Evolutionary conservation across 64 coral and sea anemone genomes (phyloP), one percentile per base, ranked within the genome.

Genomic region (Catalaphyllia jardinei): DNA sequence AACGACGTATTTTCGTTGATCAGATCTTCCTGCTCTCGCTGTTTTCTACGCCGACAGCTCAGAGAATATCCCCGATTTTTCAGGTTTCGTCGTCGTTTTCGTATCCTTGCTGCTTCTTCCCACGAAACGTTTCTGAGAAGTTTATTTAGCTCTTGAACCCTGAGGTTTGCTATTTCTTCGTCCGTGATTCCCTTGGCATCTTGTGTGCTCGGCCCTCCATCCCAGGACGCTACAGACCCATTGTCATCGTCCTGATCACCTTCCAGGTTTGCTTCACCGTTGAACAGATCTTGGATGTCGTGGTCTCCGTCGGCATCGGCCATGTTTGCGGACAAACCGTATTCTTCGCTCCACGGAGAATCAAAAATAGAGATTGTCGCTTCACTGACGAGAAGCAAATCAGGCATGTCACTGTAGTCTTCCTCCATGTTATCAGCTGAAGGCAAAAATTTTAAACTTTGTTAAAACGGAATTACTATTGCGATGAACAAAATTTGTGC

Each of bases 31-130:
- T 90, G 62, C 46, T 73, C 92, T 75, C 25, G 83, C 18, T 67
- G 7, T 60, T 83, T 76, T 73, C 78, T 86, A 1, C 20, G 5
- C 0, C 94, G 87, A 77, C 87, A 93, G 18, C 50, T 96, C 18
- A 89, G 54, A 31, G 94, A 88, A 67, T 96, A 96, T 0, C 83
- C 91, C 19, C 94, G 94, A 74, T 96, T 96, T 61, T 96, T 96
- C 27, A 96, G 69, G 61, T 91, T 89, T 60, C 94, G 52, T 30
- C 91, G 78, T 29, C 86, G 84, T 49, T 74, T 93, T 42, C 91
- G 35, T 79, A 93, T 88, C 52, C 62, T 55, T 50, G 38, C 50
- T 75, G 86, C 86, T 33, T 93, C 86, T 4, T 93, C 67, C 22
- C 62, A 74, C 11, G 91, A 69, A 65, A 82, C 73, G 33, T 62